A percentile compares a stretch with the other conserved stretches of the same genome.
phyloP scores from a whole-genome alignment of 1,140 invertebrate species.

The Gryllus bimaculatus region DNA sequence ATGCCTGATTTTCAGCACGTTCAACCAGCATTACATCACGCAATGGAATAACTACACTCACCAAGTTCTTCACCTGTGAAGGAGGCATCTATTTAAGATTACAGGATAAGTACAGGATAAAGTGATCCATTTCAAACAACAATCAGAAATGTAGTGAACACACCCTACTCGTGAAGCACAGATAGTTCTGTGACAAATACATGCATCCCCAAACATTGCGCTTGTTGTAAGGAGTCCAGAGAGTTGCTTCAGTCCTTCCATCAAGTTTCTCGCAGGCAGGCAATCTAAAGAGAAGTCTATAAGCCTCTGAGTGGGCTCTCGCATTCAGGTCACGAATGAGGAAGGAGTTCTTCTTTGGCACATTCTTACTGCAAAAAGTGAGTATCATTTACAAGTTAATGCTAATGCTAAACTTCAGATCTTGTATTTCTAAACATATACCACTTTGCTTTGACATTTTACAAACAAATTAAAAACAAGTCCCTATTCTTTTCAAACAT shows the following conservation, averaged over 20 bases:
- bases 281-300: conserved; percentile 74
- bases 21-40: conserved; percentile 66
- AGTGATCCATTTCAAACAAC: neutral
- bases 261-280: conserved; percentile 85
- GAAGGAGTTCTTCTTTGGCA: conserved; percentile 77
- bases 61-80: conserved; percentile 66
- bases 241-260: conserved; percentile 76
- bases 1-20: conserved; percentile 54
- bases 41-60: conserved; percentile 81
- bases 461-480: neutral
- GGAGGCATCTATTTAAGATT: neutral
- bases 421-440: no score
- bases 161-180: conserved; percentile 93
- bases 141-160: conserved; percentile 27
- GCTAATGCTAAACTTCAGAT: neutral
- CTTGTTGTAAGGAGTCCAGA: conserved; percentile 96
- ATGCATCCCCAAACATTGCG: conserved; percentile 79
- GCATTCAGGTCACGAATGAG: conserved; percentile 92
- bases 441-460: neutral
- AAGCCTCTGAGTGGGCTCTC: conserved; percentile 78
- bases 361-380: conserved; percentile 54
- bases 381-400: neutral
- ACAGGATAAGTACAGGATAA: neutral
- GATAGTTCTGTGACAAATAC: conserved; percentile 88
- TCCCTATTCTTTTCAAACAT: neutral